Conservation (phyloP, 1,140 invertebrate species). For the Drosophila ficusphila region DNA sequence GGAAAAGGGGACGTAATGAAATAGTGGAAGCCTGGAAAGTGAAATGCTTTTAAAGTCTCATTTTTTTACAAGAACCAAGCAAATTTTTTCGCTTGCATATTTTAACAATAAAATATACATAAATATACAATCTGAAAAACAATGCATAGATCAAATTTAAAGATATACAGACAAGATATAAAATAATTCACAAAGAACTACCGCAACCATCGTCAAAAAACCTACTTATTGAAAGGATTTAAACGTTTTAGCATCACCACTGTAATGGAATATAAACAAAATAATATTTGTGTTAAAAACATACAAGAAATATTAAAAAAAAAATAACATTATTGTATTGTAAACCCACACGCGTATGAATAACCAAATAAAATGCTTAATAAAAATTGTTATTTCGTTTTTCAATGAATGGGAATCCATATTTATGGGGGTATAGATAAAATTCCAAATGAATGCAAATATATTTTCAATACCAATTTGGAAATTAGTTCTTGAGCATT, state of each 20-base stretch:
- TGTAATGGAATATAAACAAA: constrained; percentile 64
- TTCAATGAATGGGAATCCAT: too few relatives aligned
- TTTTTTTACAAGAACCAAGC: constrained; percentile 82
- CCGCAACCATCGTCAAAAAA: constrained; percentile 43
- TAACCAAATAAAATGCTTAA: constrained; percentile 84
- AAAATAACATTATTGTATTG: constrained; percentile 78
- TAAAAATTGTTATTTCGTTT: constrained; percentile 25
- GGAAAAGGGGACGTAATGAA: constrained; percentile 49
- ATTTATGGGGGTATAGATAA: too few relatives aligned
- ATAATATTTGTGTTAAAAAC: constrained; percentile 77
- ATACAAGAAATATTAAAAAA: constrained; percentile 61
- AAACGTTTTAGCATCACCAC: constrained; percentile 67
- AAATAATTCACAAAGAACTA: constrained; percentile 31
- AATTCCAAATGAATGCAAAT: too few relatives aligned
- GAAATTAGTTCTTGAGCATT: too few relatives aligned
- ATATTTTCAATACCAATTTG: too few relatives aligned
- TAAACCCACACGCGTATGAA: constrained; percentile 82
- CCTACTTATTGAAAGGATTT: constrained; percentile 64
- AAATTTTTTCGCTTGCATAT: constrained; percentile 79
- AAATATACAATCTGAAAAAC: constrained; percentile 63
- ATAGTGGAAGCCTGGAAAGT: constrained; percentile 70
- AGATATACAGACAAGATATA: constrained; percentile 49
- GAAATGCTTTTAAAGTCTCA: constrained; percentile 82
- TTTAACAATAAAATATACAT: constrained; percentile 74
- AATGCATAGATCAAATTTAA: constrained; percentile 74